These are phyloP conservation scores for Holacanthella duospinosa DNA, from an alignment of 2,888 invertebrate genomes.

Conservation along the genomic window DNA sequence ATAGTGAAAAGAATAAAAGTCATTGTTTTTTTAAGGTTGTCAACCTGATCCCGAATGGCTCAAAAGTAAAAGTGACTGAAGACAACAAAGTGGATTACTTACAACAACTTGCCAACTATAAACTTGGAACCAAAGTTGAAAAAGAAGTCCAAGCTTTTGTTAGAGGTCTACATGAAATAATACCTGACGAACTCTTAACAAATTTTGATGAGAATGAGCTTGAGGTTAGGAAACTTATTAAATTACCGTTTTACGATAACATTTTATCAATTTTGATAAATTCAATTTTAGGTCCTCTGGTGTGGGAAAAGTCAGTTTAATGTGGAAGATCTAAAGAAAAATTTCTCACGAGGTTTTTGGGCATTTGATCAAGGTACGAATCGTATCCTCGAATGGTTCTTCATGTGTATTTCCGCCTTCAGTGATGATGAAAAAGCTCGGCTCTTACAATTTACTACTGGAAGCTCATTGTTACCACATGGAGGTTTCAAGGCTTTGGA, in stretches of 20 bases:
- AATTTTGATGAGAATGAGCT: conserved; percentile 93
- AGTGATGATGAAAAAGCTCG: conserved; percentile 45
- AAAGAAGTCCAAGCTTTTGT: conserved; percentile 78
- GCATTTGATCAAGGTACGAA: conserved; percentile 40
- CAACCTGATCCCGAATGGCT: conserved; percentile 73
- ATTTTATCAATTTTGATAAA: conserved; percentile 14
- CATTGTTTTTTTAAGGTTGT: conserved; percentile 45
- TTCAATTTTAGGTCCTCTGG: conserved; percentile 59
- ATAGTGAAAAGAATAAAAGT: too few species aligned
- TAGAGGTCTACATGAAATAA: conserved; percentile 76
- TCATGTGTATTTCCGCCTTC: conserved; percentile 45
- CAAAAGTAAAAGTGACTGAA: conserved; percentile 61
- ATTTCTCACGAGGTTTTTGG: conserved; percentile 40
- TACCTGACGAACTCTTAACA: conserved; percentile 81
- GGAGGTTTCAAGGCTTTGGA: conserved; percentile 44
- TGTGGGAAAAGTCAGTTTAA: conserved; percentile 89
- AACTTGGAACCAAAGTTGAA: conserved; percentile 66
- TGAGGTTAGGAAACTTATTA: conserved; percentile 54
- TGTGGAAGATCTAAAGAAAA: conserved; percentile 49
- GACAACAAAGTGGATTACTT: conserved; percentile 67
- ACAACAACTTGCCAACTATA: conserved; percentile 77
- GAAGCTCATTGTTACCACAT: conserved; percentile 45
- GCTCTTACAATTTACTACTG: conserved; percentile 45
- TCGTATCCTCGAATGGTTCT: conserved; percentile 41
- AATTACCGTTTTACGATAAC: conserved; percentile 9